Conservation (phyloP, 2,797 vertebrate genomes). For the Craterocephalus amniculus region DNA sequence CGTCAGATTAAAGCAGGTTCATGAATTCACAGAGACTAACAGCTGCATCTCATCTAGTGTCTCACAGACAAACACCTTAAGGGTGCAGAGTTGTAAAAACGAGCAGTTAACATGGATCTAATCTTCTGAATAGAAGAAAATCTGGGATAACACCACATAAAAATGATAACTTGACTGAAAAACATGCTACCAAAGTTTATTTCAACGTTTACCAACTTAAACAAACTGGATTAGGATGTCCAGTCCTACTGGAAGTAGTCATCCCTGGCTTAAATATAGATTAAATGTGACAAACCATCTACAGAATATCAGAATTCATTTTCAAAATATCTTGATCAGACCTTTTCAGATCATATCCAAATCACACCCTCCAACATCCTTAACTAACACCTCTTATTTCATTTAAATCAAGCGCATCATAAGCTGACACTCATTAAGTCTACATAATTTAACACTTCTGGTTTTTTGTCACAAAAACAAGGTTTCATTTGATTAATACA, state of each 20-base stretch:
- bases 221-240: too few relatives aligned
- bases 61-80: neutral
- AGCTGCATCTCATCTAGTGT: neutral
- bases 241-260: too few relatives aligned
- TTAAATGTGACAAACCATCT: too few relatives aligned
- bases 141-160: neutral
- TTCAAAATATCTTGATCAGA: too few relatives aligned
- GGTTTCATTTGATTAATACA: too few relatives aligned
- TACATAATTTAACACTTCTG: neutral
- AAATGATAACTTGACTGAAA: too few relatives aligned
- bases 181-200: too few relatives aligned
- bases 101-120: neutral
- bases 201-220: too few relatives aligned
- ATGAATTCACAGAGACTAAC: neutral
- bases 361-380: neutral
- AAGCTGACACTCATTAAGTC: neutral
- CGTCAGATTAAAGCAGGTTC: constrained; percentile 8
- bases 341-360: too few relatives aligned
- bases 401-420: neutral
- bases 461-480: neutral
- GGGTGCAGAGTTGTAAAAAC: neutral
- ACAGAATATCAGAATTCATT: too few relatives aligned
- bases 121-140: neutral
- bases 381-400: neutral
- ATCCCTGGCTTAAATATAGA: too few relatives aligned